Evolutionary conservation across 2,113 vertebrate genomes (phyloP), one percentile per base, ranked within the genome.

Genomic region (Rhinolophus ferrumequinum): DNA sequence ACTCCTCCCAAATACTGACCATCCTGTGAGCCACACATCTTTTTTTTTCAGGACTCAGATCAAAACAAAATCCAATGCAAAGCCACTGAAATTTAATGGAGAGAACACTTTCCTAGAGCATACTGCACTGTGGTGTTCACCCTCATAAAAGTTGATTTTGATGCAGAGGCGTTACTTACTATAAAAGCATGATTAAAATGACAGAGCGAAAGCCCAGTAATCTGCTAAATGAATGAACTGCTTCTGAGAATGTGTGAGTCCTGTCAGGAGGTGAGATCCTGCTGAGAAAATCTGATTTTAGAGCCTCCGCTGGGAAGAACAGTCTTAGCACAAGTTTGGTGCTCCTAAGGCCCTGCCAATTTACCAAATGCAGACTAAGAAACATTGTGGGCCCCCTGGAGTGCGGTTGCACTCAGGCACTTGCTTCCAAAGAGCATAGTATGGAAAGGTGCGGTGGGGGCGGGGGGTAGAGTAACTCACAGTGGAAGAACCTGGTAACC

Each of bases 161-260:
- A 82, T 24, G 56, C 72, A 83, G 66, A 85, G 64, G n/a, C 35
- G 7, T 82, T 5, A 12, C 44, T 82, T 5, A 12, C 44, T 70
- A 28, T 73, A 93, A 95, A 90, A 95, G 44, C 41, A n/a, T 64
- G n/a, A 69, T 77, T 73, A 50, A 93, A 88, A 76, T 19, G 77
- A 81, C 54, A 38, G 50, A 44, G 44, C 64, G 21, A 79, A 62
- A 89, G 41, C 24, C 41, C 70, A 28, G 70, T 64, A 54, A 38
- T 44, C 93, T 60, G 60, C 30, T 26, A n/a, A 86, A 41, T 77
- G 33, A 50, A 60, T 54, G 33, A 92, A 33, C n/a, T 62, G 15
- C 77, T 88, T 90, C 79, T 81, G 88, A 85, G 81, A 84, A 41
- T 28, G 26, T 47, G 8, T 10, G 0, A 60, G 3, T 84, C 64